Conservation (phyloP, 2,113 vertebrate genomes). For the Psilopogon haemacephalus region DNA sequence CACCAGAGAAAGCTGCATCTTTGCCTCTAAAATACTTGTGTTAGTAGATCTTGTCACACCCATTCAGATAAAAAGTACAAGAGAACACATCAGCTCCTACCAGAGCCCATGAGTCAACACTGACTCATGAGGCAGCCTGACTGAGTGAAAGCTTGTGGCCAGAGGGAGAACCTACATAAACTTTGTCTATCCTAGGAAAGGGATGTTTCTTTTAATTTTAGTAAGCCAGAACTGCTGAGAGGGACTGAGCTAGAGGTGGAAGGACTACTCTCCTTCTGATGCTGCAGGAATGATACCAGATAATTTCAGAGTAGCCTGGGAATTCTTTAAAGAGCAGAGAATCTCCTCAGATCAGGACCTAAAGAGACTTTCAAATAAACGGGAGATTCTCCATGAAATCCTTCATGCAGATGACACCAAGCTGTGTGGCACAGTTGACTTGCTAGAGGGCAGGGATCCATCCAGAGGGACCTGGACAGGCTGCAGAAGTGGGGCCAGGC, state of each 20-base stretch:
- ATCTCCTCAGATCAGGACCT: background rate
- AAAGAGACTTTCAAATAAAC: background rate
- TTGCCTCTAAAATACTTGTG: background rate
- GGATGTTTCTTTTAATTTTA: background rate
- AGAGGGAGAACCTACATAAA: background rate
- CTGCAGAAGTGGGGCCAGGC: too few species aligned
- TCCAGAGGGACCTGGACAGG: too few species aligned
- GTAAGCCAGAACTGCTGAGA: background rate
- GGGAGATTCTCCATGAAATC: background rate
- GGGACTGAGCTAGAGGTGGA: background rate
- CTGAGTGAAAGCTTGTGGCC: background rate
- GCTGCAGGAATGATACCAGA: background rate
- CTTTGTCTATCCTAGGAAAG: background rate
- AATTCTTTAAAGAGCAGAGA: background rate
- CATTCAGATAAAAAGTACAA: background rate
- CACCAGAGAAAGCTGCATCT: background rate
- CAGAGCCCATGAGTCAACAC: background rate
- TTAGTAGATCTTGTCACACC: background rate
- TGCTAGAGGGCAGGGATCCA: too few species aligned
- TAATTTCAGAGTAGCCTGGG: background rate
- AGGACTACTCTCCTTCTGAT: background rate
- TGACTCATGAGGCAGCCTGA: background rate
- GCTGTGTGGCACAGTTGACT: too few species aligned
- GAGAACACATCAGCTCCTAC: background rate
- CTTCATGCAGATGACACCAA: too few species aligned